These are phyloP conservation scores for Lepidurus couesii DNA, from an alignment of 1,140 invertebrate genomes.

Conservation along the genomic window DNA sequence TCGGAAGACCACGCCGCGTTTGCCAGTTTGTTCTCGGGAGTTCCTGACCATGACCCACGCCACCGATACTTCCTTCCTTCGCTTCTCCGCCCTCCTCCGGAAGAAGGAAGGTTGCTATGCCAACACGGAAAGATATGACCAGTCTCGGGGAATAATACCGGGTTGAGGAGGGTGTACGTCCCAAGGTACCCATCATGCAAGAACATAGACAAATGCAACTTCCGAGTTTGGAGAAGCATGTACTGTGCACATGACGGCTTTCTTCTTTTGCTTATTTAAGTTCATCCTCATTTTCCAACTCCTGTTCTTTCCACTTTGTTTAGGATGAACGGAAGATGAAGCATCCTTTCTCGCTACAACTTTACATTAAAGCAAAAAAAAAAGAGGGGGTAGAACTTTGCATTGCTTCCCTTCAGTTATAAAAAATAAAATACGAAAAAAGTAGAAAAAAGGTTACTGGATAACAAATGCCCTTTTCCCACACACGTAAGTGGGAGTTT, in stretches of 20 bases:
- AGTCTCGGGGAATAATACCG: neutral
- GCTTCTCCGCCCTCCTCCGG: neutral
- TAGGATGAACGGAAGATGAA: neutral
- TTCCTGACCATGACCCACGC: neutral
- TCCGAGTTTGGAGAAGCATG: neutral
- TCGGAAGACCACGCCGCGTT: neutral
- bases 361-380: neutral
- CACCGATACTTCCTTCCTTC: neutral
- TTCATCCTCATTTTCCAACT: neutral
- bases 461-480: neutral
- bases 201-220: slow-evolving; percentile 6
- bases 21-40: neutral
- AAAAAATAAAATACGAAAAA: neutral
- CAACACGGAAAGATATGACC: slow-evolving; percentile 3
- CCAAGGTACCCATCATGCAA: neutral
- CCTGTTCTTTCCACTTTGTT: neutral
- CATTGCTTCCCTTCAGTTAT: neutral
- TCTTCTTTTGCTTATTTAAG: neutral
- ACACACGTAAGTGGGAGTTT: neutral
- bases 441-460: neutral
- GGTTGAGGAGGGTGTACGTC: neutral
- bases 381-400: neutral
- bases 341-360: neutral
- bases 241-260: neutral
- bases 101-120: neutral